Evolutionary conservation across 1,140 invertebrate species (phyloP).

Genomic region (Triops longicaudatus): DNA sequence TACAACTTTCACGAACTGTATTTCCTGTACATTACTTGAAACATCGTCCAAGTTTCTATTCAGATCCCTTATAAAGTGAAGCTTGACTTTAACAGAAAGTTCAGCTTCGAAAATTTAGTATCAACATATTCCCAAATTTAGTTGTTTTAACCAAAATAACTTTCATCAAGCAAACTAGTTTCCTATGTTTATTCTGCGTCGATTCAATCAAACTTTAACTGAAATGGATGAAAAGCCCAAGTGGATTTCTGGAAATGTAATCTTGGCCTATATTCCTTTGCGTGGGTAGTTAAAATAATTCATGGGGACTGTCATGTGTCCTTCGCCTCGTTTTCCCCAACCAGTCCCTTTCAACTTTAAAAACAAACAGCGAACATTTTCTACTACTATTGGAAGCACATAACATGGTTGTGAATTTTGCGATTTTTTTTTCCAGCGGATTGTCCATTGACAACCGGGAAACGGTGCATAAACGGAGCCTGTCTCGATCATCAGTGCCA

Average conservation of each 20-base stretch:
- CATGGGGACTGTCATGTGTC: neutral
- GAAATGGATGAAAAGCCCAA: neutral
- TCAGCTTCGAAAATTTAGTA: too few relatives aligned
- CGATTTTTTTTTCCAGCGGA: constrained; percentile 58
- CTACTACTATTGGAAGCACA: too few relatives aligned
- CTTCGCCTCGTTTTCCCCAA: neutral
- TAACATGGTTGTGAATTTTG: neutral
- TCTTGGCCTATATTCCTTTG: neutral
- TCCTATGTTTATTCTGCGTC: too few relatives aligned
- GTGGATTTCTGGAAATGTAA: neutral
- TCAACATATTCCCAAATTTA: too few relatives aligned
- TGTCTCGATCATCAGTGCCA: constrained; percentile 88
- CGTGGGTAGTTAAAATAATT: constrained; percentile 10
- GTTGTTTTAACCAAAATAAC: too few relatives aligned
- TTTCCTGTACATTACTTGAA: too few relatives aligned
- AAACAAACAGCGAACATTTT: too few relatives aligned
- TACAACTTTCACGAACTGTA: too few relatives aligned
- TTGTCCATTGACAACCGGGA: constrained; percentile 79
- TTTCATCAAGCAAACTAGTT: too few relatives aligned
- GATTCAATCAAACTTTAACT: neutral
- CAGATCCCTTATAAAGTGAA: too few relatives aligned
- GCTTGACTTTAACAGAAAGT: too few relatives aligned
- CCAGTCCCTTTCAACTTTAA: neutral
- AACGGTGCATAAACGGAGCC: constrained; percentile 76
- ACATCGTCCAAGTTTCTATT: too few relatives aligned